A percentile compares a stretch with the other conserved stretches of the same genome.
These are phyloP conservation scores for Eurois occulta DNA, from an alignment of 2,888 invertebrate species.

Conservation along the genomic window DNA sequence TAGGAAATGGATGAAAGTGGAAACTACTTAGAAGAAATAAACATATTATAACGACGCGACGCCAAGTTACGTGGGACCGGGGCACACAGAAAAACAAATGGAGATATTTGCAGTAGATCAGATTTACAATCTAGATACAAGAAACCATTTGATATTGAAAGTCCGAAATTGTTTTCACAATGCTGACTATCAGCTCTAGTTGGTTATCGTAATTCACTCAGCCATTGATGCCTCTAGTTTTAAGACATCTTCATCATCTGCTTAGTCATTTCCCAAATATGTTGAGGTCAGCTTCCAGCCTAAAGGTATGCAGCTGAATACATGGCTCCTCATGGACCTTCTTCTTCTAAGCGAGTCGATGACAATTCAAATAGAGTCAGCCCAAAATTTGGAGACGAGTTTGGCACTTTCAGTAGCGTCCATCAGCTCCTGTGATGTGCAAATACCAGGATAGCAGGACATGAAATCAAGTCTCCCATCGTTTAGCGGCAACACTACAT, in stretches of 20 bases:
- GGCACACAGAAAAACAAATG: background rate
- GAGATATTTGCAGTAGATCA: background rate
- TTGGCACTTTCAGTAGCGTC: too few species aligned
- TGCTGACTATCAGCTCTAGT: background rate
- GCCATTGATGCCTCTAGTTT: background rate
- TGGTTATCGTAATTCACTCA: background rate
- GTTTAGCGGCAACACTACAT: too few species aligned
- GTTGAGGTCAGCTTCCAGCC: background rate
- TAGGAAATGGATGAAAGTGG: background rate
- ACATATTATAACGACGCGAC: background rate
- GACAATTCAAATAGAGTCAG: too few species aligned
- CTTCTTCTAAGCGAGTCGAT: too few species aligned
- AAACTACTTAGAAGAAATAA: background rate
- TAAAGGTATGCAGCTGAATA: background rate
- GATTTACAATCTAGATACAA: background rate
- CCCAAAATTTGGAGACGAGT: too few species aligned
- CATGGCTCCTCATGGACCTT: too few species aligned
- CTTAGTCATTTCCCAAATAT: background rate
- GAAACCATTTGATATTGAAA: background rate
- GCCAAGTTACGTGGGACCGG: background rate
- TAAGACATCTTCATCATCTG: background rate
- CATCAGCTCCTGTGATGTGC: too few species aligned
- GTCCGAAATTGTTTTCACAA: background rate
- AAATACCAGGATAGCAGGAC: too few species aligned
- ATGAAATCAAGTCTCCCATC: too few species aligned